phyloP scores from a whole-genome alignment of 2,113 vertebrate genomes.

The Percopsis transmontana region DNA sequence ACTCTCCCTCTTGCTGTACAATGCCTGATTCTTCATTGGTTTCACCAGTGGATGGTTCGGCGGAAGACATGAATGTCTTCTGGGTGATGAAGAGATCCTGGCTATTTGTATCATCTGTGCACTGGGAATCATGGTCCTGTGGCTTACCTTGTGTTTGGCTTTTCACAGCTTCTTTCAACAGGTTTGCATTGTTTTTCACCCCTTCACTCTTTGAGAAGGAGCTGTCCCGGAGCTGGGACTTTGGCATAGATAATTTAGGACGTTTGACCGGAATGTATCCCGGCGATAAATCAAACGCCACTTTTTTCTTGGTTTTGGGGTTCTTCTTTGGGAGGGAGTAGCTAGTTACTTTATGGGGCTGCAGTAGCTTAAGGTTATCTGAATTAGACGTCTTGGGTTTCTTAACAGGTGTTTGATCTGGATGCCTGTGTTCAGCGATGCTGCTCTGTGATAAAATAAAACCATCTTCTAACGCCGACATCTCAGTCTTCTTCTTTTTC shows the following conservation, averaged over 20 bases:
- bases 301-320: constrained; percentile 60
- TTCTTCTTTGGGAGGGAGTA: constrained; percentile 16
- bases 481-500: constrained; percentile 34
- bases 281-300: constrained; percentile 57
- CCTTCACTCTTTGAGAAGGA: not conserved
- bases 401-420: not conserved
- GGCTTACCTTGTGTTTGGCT: not conserved
- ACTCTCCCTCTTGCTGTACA: not conserved
- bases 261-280: constrained; percentile 19
- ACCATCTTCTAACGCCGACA: not conserved
- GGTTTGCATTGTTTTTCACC: not conserved
- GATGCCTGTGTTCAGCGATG: not conserved
- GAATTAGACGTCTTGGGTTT: not conserved
- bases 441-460: not conserved
- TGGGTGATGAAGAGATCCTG: constrained; percentile 83
- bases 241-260: constrained; percentile 9
- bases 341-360: not conserved
- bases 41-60: constrained; percentile 50
- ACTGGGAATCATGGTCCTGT: constrained; percentile 39
- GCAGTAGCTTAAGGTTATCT: not conserved
- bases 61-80: constrained; percentile 65
- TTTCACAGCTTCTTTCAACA: not conserved
- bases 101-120: constrained; percentile 69
- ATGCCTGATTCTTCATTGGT: constrained; percentile 8
- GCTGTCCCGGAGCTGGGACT: not conserved